A percentile compares a stretch with the other conserved stretches of the same genome.
phyloP scores from a whole-genome alignment of 2,113 vertebrate species.

The Spea multiplicata region DNA sequence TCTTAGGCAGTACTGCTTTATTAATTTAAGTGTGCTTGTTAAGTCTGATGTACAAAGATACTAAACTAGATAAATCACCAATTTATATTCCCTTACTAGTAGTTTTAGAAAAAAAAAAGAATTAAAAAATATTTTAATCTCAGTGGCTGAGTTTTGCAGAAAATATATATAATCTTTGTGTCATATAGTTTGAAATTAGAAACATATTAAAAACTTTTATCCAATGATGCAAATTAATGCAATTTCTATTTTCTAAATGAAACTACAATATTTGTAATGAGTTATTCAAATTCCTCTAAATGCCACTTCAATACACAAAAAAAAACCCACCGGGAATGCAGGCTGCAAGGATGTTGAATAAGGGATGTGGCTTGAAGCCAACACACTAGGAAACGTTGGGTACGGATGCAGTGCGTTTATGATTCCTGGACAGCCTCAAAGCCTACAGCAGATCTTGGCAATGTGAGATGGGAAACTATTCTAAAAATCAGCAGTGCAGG shows the following conservation, averaged over 20 bases:
- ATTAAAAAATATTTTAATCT: too few relatives aligned
- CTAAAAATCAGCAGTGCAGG: background rate
- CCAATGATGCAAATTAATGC: background rate
- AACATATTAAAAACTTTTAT: background rate
- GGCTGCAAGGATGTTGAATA: background rate
- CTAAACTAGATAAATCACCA: too few relatives aligned
- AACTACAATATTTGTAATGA: background rate
- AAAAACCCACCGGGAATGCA: background rate
- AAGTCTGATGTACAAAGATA: too few relatives aligned
- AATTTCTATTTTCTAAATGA: background rate
- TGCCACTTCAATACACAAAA: background rate
- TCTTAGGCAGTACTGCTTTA: too few relatives aligned
- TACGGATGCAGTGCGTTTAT: background rate
- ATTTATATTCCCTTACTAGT: too few relatives aligned
- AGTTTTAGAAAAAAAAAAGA: too few relatives aligned
- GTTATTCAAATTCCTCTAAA: background rate
- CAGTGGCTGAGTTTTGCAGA: too few relatives aligned
- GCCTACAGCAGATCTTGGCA: conserved; percentile 5
- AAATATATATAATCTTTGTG: too few relatives aligned
- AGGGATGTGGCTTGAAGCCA: conserved; percentile 13
- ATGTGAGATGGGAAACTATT: background rate
- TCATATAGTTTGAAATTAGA: background rate
- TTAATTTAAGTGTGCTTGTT: too few relatives aligned
- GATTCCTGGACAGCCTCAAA: background rate
- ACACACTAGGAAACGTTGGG: conserved; percentile 4